phyloP scores from a whole-genome alignment of 2,797 vertebrate genomes.

The Pyrocephalus nanus region DNA sequence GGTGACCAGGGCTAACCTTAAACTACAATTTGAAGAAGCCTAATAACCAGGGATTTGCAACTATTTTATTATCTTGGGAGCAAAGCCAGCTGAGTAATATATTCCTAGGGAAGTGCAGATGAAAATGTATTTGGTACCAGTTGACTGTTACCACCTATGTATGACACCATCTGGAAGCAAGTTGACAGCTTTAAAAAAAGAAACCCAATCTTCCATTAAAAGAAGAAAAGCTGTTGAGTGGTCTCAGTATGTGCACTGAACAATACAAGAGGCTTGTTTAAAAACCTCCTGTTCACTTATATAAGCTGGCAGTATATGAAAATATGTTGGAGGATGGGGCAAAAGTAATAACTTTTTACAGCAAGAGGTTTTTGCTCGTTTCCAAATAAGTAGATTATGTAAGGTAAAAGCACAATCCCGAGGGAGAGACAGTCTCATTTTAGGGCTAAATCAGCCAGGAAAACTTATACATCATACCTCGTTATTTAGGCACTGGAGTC shows the following conservation, averaged over 20 bases:
- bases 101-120: not conserved
- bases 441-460: not conserved
- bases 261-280: not conserved
- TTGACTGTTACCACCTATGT: not conserved
- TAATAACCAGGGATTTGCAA: constrained; percentile 18
- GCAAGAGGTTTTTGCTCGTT: not conserved
- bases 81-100: not conserved
- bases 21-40: not conserved
- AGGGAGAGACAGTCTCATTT: not conserved
- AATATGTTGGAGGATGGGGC: not conserved
- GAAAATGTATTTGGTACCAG: not conserved
- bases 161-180: not conserved
- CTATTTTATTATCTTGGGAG: not conserved
- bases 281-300: not conserved
- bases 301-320: not conserved
- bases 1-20: not conserved
- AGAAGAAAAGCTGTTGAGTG: not conserved
- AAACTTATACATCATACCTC: not conserved
- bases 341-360: not conserved
- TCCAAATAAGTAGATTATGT: not conserved
- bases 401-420: fast-evolving
- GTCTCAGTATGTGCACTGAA: not conserved
- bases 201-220: not conserved
- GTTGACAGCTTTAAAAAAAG: not conserved
- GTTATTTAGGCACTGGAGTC: not conserved